phyloP scores from a whole-genome alignment of 1,140 invertebrate genomes.

The Bicyclus anynana region DNA sequence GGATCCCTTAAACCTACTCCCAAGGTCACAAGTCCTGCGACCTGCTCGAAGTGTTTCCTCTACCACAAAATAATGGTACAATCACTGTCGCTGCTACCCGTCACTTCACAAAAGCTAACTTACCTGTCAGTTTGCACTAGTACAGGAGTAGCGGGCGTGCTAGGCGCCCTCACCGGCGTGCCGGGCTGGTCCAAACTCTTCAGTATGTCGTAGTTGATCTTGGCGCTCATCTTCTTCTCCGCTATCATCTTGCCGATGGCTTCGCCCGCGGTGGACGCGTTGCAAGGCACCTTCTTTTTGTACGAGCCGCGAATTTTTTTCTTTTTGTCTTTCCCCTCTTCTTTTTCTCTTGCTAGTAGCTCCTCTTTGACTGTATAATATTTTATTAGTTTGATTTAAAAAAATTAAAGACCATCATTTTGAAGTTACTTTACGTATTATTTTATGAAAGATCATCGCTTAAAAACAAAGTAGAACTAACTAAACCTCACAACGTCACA shows the following conservation, averaged over 20 bases:
- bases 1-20: too few species aligned
- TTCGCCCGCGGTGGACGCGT: slow-evolving; percentile 90
- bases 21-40: too few species aligned
- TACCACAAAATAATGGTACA: too few species aligned
- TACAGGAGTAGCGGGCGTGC: not conserved
- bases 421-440: too few species aligned
- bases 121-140: slow-evolving; percentile 19
- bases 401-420: too few species aligned
- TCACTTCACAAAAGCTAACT: slow-evolving; percentile 27
- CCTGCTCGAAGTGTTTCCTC: too few species aligned
- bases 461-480: too few species aligned
- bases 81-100: too few species aligned
- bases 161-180: slow-evolving; percentile 48
- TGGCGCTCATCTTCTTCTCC: slow-evolving; percentile 96
- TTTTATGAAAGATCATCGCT: too few species aligned
- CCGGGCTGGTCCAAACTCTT: slow-evolving; percentile 84
- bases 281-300: slow-evolving; percentile 79
- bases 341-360: slow-evolving; percentile 83
- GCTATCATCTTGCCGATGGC: slow-evolving; percentile 96
- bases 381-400: too few species aligned
- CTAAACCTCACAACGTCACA: too few species aligned
- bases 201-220: slow-evolving; percentile 98
- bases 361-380: slow-evolving; percentile 86
- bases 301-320: slow-evolving; percentile 77
- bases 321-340: slow-evolving; percentile 89